Percentiles rank a stretch among this genome's conserved stretches.
Conservation (phyloP, 2,113 vertebrate species). For the Ictidomys tridecemlineatus region DNA sequence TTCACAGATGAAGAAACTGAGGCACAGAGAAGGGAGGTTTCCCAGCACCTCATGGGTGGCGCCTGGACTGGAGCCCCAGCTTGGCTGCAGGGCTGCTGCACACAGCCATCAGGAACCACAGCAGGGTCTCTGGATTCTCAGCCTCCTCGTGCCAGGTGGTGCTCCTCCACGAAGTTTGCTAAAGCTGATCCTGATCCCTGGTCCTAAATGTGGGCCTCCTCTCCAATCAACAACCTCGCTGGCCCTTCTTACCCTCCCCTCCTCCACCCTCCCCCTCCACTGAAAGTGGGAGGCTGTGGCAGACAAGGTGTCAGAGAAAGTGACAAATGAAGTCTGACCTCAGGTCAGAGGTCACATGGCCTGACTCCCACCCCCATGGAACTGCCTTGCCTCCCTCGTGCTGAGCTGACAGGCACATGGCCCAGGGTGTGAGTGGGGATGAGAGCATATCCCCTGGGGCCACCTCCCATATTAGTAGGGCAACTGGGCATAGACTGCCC, state of each 20-base stretch:
- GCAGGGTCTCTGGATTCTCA: neutral
- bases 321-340: neutral
- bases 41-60: neutral
- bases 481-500: neutral
- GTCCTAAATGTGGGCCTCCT: neutral
- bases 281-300: neutral
- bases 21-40: neutral
- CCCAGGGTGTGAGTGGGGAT: accelerated
- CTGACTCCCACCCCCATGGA: neutral
- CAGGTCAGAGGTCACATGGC: neutral
- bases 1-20: constrained; percentile 25
- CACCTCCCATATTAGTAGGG: neutral
- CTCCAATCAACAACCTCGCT: neutral
- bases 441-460: neutral
- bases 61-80: neutral
- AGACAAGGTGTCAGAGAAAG: neutral
- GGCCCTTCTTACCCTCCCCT: neutral
- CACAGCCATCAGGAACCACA: neutral
- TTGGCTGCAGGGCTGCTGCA: neutral
- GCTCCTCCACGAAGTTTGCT: neutral
- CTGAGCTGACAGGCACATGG: neutral
- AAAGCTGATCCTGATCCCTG: neutral
- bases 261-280: neutral
- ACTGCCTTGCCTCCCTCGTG: neutral
- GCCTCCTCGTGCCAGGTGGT: neutral